These are phyloP conservation scores for Drosophila subsilvestris DNA, from an alignment of 2,888 invertebrate genomes.

Conservation along the genomic window DNA sequence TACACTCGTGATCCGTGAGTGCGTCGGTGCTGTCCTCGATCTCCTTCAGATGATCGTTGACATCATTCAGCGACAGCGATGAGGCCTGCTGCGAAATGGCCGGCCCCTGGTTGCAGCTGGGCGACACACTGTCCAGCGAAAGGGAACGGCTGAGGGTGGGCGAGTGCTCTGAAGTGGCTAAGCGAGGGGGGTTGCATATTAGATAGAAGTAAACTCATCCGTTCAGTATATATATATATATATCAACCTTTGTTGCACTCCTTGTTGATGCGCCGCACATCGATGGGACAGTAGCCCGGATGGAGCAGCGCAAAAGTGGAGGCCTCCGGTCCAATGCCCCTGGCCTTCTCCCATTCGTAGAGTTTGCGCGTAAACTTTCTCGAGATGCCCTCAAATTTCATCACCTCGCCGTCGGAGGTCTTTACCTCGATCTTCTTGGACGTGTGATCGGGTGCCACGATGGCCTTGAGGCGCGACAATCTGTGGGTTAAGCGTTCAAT, in stretches of 20 bases:
- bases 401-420: slow-evolving; percentile 90
- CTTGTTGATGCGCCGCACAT: slow-evolving; percentile 82
- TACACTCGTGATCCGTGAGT: slow-evolving; percentile 78
- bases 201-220: too few relatives aligned
- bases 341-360: slow-evolving; percentile 96
- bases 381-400: slow-evolving; percentile 93
- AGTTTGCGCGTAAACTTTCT: slow-evolving; percentile 94
- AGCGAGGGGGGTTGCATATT: background rate
- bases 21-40: slow-evolving; percentile 82
- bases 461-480: slow-evolving; percentile 84
- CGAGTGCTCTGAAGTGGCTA: slow-evolving; percentile 80
- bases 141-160: slow-evolving; percentile 88
- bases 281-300: slow-evolving; percentile 85
- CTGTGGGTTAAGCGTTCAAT: slow-evolving; percentile 47
- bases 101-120: slow-evolving; percentile 83
- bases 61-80: slow-evolving; percentile 90
- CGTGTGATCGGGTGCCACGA: slow-evolving; percentile 85
- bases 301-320: slow-evolving; percentile 92
- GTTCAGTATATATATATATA: background rate
- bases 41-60: slow-evolving; percentile 87
- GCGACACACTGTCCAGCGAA: slow-evolving; percentile 90
- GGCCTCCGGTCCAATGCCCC: slow-evolving; percentile 93
- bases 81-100: slow-evolving; percentile 88
- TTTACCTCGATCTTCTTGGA: slow-evolving; percentile 91
- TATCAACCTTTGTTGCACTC: slow-evolving; percentile 79